Base-by-base conservation (phyloP, 1,140 invertebrate species). In the Dolichoris vasculosae region DNA sequence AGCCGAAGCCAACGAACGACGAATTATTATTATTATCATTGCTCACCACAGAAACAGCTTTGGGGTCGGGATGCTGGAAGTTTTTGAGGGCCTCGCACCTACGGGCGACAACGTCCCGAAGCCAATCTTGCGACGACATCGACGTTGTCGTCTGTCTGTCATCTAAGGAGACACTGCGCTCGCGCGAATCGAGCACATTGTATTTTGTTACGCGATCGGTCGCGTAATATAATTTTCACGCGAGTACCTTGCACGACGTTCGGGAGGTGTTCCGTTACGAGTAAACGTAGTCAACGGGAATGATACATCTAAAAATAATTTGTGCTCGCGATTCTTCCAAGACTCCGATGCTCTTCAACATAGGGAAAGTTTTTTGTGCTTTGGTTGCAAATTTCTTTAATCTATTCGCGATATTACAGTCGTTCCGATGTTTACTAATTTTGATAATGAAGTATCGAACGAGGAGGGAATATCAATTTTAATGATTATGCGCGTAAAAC, bases 81-180 rank as follows among this genome's bases (percentile, higher is more conserved):
- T 89, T 89, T n/a, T 90, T 88, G 3, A 88, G 80, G n/a, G 91
- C 92, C 6, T 92, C 89, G 75, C 89, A 83, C 78, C 88, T 90
- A 32, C 85, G 86, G 0, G 85, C 75, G 20, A 86, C 80, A 40
- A 88, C 88, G 40, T 89, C 79, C 35, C 78, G 48, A 55, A 87
- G 87, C 84, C 88, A 88, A 64, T 88, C 84, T 30, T 83, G 87
- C 84, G 88, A 87, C 84, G 88, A 88, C 90, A 88, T 89, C 35
- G 32, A n/a, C 17, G 51, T 35, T 23, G 35, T 69, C 3, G 46
- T n/a, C 73, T 20, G 8, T 35, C 38, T n/a, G 30, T 76, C 73
- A 55, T 84, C 40, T 30, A 8, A 4, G 11, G 67, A 71, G 9
- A 59, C 69, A 82, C 81, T 82, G 81, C 40, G 80, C 67, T 30